Evolutionary conservation across 1,140 invertebrate genomes (phyloP).

Genomic region (Euschistus heros): DNA sequence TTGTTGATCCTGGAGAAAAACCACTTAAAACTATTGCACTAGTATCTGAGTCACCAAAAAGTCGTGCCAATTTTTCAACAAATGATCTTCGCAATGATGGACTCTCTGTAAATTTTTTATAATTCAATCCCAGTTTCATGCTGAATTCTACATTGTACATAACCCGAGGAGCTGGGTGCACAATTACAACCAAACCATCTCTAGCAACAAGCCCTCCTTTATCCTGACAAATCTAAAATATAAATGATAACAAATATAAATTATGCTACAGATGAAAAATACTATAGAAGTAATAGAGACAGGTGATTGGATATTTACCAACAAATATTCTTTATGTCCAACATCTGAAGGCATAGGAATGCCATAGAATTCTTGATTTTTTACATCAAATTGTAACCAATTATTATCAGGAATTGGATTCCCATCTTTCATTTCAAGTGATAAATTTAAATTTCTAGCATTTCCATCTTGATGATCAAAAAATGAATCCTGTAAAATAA

Average conservation of each 20-base stretch:
- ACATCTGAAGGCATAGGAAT: constrained; percentile 57
- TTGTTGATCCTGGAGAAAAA: constrained; percentile 44
- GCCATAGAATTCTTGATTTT: constrained; percentile 83
- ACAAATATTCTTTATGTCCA: constrained; percentile 61
- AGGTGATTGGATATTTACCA: constrained; percentile 39
- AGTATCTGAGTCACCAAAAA: constrained; percentile 65
- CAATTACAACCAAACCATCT: constrained; percentile 68
- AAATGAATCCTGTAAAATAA: constrained; percentile 62
- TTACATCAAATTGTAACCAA: constrained; percentile 81
- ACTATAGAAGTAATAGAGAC: background rate
- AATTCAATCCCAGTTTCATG: constrained; percentile 59
- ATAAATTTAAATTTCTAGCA: constrained; percentile 58
- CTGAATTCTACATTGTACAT: constrained; percentile 59
- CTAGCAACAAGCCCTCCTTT: constrained; percentile 55
- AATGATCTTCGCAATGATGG: constrained; percentile 60
- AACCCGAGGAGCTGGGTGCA: constrained; percentile 43
- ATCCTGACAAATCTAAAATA: constrained; percentile 44
- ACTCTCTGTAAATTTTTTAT: constrained; percentile 56
- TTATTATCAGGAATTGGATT: constrained; percentile 51
- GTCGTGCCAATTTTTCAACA: constrained; percentile 58
- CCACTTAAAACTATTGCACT: constrained; percentile 54
- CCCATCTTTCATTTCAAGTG: constrained; percentile 58
- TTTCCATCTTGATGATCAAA: constrained; percentile 77
- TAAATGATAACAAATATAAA: background rate
- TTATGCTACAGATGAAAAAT: background rate